Conservation (phyloP, 1,140 invertebrate genomes). For the Dryas iulia region DNA sequence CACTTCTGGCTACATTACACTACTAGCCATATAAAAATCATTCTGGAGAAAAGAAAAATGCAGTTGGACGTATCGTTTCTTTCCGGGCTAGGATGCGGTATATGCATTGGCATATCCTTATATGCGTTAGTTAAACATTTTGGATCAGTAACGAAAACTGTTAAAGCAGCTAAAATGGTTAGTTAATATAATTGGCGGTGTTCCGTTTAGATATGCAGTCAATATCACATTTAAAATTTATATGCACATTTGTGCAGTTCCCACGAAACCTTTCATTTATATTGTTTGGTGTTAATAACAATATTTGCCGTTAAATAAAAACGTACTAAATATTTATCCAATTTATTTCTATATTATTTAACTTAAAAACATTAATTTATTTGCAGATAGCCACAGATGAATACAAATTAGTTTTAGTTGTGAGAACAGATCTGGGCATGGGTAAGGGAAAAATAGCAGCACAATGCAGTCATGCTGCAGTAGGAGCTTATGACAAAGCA, state of each 20-base stretch:
- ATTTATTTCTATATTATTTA: background rate
- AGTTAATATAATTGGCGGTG: background rate
- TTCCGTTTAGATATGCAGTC: background rate
- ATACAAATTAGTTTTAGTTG: conserved; percentile 92
- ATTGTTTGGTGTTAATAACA: background rate
- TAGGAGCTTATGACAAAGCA: conserved; percentile 88
- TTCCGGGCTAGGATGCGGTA: conserved; percentile 62
- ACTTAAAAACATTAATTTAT: background rate
- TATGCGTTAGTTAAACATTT: conserved; percentile 55
- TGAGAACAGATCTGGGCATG: conserved; percentile 95
- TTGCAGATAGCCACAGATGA: conserved; percentile 49
- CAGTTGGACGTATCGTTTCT: conserved; percentile 58
- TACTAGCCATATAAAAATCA: too few relatives aligned
- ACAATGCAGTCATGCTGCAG: conserved; percentile 95
- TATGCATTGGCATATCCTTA: conserved; percentile 64
- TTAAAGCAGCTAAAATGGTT: conserved; percentile 52
- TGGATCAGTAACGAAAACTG: conserved; percentile 33
- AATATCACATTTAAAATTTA: conserved; percentile 24
- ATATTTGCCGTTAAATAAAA: background rate
- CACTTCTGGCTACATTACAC: background rate
- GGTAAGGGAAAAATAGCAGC: conserved; percentile 96
- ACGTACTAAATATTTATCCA: background rate
- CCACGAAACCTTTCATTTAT: conserved; percentile 34
- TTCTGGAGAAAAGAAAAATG: conserved; percentile 53
- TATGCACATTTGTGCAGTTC: too few relatives aligned